Base-by-base conservation (phyloP, 2,888 invertebrate species). In the Nomada fucata region DNA sequence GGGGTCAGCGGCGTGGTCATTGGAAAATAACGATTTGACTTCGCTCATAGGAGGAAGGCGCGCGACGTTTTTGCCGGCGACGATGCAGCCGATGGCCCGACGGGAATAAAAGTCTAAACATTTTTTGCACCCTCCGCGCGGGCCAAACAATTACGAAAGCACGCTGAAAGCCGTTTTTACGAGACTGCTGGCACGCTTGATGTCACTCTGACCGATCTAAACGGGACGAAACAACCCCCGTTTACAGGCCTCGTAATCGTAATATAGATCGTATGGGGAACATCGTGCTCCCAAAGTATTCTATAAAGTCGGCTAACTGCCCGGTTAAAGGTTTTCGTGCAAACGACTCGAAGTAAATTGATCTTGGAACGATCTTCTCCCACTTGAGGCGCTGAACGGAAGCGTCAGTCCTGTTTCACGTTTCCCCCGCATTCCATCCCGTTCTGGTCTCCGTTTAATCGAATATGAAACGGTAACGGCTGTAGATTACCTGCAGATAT, bases 21-120 rank as follows among this genome's bases (percentile, higher is more conserved):
- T 44, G 73, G 70, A 77, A 77, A 77, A 83, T 85, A 84, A 84
- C 72, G 79, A 82, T 83, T 85, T 47, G 63, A 71, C 64, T 84
- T 67, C 20, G 72, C 65, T 59, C 63, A 44, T 59, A 55, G 69
- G 65, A 61, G 50, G 47, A 15, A 11, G 2, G 5, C 11, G 15
- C 47, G 18, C 10, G 60, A 15, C 42, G 71, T 26, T 63, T 7
- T 36, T 36, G 7, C 36, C 7, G 36, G 36, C 36, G 5, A 36
- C 9, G 36, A 36, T 36, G 36, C 36, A 36, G 36, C 7, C 36
- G 36, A 36, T 36, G 36, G 23, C 18, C 13, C 53, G 64, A 15
- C 15, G 71, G 23, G 74, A 85, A 85, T 76, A 79, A 76, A 74
- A 83, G 26, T 76, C 59, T 79, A 76, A 86, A 76, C 63, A 63